phyloP scores from a whole-genome alignment of 2,888 invertebrate genomes.

The Aspidapion aeneum region DNA sequence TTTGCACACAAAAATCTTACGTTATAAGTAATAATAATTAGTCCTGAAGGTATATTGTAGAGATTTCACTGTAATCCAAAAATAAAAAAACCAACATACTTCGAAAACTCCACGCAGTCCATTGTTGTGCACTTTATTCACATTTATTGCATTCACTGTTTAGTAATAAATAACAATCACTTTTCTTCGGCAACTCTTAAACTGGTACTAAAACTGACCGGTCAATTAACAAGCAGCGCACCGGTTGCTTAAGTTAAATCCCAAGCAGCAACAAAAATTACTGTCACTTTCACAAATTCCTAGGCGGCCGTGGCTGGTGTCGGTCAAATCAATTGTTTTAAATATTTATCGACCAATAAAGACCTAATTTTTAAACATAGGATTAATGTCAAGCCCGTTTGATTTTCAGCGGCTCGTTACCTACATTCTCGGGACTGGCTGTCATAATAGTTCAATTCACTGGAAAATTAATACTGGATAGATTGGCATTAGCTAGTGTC shows the following conservation, averaged over 20 bases:
- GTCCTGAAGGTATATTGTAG: too few relatives aligned
- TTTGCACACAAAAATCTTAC: too few relatives aligned
- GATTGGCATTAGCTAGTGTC: too few relatives aligned
- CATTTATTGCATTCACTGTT: background rate
- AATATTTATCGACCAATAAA: background rate
- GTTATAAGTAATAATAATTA: too few relatives aligned
- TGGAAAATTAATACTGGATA: too few relatives aligned
- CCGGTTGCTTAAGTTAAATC: background rate
- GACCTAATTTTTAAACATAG: background rate
- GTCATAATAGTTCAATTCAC: too few relatives aligned
- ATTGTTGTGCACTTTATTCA: background rate
- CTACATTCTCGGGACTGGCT: too few relatives aligned
- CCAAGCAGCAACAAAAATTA: background rate
- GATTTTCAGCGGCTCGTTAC: too few relatives aligned
- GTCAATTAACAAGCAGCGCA: background rate
- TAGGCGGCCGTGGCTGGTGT: background rate
- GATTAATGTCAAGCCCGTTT: background rate
- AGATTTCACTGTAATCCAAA: background rate
- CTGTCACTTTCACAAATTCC: background rate
- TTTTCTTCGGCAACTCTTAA: background rate
- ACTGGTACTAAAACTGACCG: background rate
- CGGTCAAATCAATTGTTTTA: background rate
- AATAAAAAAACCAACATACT: background rate
- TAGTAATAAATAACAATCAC: background rate
- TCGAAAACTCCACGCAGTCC: background rate